Conservation (phyloP, 2,113 vertebrate species). For the Dasyprocta punctata region DNA sequence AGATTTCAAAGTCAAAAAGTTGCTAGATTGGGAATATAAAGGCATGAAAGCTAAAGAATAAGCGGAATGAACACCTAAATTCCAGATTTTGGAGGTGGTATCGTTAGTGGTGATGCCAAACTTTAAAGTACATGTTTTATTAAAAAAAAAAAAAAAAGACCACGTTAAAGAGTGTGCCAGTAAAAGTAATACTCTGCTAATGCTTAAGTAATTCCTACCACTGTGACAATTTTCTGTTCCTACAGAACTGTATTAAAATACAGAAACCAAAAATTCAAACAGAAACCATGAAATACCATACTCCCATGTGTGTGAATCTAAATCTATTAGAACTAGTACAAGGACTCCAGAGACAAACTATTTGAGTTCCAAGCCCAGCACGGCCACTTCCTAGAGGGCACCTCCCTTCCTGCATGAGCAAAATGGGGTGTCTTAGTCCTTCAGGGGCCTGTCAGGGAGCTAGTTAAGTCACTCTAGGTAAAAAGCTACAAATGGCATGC, state of each 20-base stretch:
- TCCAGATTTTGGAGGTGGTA: neutral
- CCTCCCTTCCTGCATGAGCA: neutral
- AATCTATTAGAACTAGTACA: neutral
- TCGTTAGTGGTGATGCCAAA: neutral
- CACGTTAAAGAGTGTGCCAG: conserved; percentile 15
- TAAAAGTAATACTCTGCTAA: conserved; percentile 51
- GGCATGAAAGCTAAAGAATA: neutral
- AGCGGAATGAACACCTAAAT: conserved; percentile 16
- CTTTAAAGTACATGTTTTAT: conserved; percentile 59
- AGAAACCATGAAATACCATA: conserved; percentile 13
- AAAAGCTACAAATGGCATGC: neutral
- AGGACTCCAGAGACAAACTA: conserved; percentile 5
- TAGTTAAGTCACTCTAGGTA: neutral
- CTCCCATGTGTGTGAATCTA: neutral
- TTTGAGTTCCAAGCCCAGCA: neutral
- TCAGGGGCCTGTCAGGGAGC: neutral
- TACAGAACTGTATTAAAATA: conserved; percentile 48
- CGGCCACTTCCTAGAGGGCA: neutral
- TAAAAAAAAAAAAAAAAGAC: neutral
- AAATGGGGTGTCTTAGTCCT: neutral
- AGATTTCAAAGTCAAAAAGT: conserved; percentile 46
- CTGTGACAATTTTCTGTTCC: conserved; percentile 19
- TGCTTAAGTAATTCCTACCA: conserved; percentile 27
- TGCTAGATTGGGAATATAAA: neutral
- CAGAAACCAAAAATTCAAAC: conserved; percentile 49